Evolutionary conservation across 2,888 invertebrate genomes (phyloP), one percentile per base, ranked within the genome.

Genomic region (Tetropium fuscum): DNA sequence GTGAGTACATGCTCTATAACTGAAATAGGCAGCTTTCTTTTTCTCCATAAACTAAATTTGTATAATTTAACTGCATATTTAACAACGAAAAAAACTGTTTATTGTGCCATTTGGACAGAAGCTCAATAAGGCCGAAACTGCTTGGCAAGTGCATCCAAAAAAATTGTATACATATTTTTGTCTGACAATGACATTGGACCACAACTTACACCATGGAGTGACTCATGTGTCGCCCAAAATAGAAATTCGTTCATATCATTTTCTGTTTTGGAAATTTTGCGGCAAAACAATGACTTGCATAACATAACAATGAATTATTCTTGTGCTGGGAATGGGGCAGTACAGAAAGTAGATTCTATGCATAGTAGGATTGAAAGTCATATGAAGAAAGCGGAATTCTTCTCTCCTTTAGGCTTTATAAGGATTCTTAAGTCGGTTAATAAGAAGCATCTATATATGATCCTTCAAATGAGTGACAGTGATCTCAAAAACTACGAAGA

Each of bases 301-400:
- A 58, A 64, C 58, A 45, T 40, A 2, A 15, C 16, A n/a, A 40
- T 40, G 40, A 40, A 40, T n/a, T 64, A 63, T 55, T 70, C 70
- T 19, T 45, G 66, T 48, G 64, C 66, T 2, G 70, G 70, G n/a
- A 63, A 70, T 38, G 62, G 65, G n/a, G 68, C 66, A 30, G 60
- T 71, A 8, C 71, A 71, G 49, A 69, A 70, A 53, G 68, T 71
- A 1, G 70, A 68, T 47, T 54, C 53, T 36, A 48, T 58, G 2
- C 70, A 71, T 43, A 69, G 70, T 34, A 18, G 62, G n/a, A 70
- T 70, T 40, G 70, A 69, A 66, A 53, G 54, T 45, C 53, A 62
- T 48, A 53, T 66, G 59, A 43, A 18, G 5, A 41, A 53, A 38
- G 51, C 27, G 27, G 63, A 65, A 34, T 65, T 63, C 22, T 66